Base-by-base conservation (phyloP, 2,888 invertebrate genomes). In the Meteorus cinctellus region DNA sequence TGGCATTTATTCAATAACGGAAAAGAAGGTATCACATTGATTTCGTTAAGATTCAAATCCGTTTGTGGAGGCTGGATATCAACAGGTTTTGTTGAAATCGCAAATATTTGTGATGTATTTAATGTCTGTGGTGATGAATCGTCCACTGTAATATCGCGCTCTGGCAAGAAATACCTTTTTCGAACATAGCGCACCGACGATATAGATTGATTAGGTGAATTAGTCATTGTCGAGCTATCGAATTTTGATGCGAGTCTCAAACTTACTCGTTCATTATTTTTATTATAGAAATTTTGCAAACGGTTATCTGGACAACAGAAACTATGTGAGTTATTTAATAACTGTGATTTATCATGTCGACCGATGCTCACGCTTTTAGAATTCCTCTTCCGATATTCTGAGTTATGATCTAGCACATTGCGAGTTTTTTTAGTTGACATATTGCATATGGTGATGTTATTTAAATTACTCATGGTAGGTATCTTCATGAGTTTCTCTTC, bases 101-200 rank as follows among this genome's bases (percentile, higher is more conserved):
- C 88, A 63, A 89, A 89, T 73, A 89, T 87, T 45, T 89, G 88
- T 24, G 88, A 81, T 65, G 84, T 87, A 59, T 87, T 89, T 14
- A 89, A 72, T 2, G 86, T 87, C 6, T 87, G 88, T 0, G 88
- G 86, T n/a, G 84, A 82, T 0, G 81, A 34, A 62, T 81, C 77
- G 16, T 63, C 76, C 1, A 66, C 78, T 0, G 69, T 27, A 45
- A 74, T 62, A n/a, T 74, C 77, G 5, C 24, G 55, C 36, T 78
- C 60, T 2, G 34, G 41, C 6, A 63, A 24, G 24, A 29, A 75
- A 66, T 75, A 63, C 2, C 67, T n/a, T 12, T 19, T 70, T 78
- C 74, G 16, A 68, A 6, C 29, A 0, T 73, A 41, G 62, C 72
- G 81, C 55, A 19, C 19, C 1, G 80, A 83, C 16, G 80, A 78